Conservation (phyloP, 1,140 invertebrate genomes). For the Eciton burchellii region DNA sequence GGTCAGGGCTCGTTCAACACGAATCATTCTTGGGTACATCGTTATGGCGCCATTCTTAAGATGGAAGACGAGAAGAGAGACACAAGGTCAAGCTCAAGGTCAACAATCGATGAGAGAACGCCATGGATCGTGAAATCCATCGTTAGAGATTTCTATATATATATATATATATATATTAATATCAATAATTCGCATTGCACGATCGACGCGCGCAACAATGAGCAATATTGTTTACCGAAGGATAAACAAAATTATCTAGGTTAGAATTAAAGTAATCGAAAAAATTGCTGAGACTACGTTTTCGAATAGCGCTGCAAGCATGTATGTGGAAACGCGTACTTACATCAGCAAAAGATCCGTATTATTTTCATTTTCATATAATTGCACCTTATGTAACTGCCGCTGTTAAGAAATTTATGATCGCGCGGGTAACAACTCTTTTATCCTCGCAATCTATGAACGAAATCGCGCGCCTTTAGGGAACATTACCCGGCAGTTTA, state of each 20-base stretch:
- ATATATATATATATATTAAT: conserved; percentile 13
- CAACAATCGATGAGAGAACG: conserved; percentile 15
- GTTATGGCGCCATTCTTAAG: conserved; percentile 42
- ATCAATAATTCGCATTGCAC: conserved; percentile 4
- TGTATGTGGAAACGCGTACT: too few species aligned
- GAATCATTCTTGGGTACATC: conserved; percentile 53
- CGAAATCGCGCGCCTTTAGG: too few species aligned
- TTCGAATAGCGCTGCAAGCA: too few species aligned
- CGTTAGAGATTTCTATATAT: conserved; percentile 1
- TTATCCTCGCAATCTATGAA: too few species aligned
- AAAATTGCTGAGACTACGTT: too few species aligned
- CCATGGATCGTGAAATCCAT: background rate
- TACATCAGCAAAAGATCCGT: too few species aligned
- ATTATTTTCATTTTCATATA: too few species aligned
- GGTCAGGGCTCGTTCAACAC: conserved; percentile 81
- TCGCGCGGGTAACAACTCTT: too few species aligned
- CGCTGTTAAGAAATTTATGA: too few species aligned
- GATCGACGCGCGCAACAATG: background rate
- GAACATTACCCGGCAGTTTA: too few species aligned
- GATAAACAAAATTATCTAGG: background rate
- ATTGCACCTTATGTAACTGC: too few species aligned
- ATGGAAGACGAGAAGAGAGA: background rate
- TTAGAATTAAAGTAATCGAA: background rate
- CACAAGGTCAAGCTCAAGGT: conserved; percentile 73
- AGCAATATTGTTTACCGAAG: background rate